phyloP scores from a whole-genome alignment of 2,113 vertebrate genomes.

The Lepus europaeus region DNA sequence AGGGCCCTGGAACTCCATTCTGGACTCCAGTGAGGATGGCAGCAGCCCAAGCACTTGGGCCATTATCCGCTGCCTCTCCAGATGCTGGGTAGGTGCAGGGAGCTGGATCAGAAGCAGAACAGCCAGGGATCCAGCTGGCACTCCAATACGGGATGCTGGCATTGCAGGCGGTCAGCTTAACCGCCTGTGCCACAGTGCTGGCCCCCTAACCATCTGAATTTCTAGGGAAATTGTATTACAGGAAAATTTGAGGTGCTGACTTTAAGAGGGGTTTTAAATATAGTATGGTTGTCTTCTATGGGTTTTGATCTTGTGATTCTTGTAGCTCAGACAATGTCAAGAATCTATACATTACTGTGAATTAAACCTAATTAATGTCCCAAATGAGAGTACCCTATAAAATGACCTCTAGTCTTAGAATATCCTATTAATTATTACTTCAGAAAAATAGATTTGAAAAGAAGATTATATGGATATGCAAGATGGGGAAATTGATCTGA shows the following conservation, averaged over 20 bases:
- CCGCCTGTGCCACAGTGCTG: too few relatives aligned
- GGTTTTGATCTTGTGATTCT: constrained; percentile 7
- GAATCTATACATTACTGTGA: constrained; percentile 17
- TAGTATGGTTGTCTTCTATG: neutral
- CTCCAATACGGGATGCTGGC: too few relatives aligned
- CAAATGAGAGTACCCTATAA: neutral
- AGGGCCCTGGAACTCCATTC: too few relatives aligned
- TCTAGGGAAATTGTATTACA: constrained; percentile 9
- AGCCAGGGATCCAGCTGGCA: too few relatives aligned
- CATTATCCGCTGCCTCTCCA: too few relatives aligned
- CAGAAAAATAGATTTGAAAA: constrained; percentile 35
- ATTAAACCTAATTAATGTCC: neutral
- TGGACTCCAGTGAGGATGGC: too few relatives aligned
- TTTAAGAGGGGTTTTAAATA: neutral
- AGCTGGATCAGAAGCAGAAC: too few relatives aligned
- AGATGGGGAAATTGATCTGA: neutral
- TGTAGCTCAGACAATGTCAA: constrained; percentile 35
- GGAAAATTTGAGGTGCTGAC: neutral
- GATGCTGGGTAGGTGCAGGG: too few relatives aligned
- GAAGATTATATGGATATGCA: neutral
- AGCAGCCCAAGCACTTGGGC: too few relatives aligned
- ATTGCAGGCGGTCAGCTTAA: too few relatives aligned
- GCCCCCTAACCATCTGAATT: neutral
- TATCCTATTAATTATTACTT: constrained; percentile 11
- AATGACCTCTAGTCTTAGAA: neutral